A percentile compares a stretch with the other conserved stretches of the same genome.
Evolutionary conservation across 1,140 invertebrate species (phyloP).

Genomic region (Drosophila asahinai): DNA sequence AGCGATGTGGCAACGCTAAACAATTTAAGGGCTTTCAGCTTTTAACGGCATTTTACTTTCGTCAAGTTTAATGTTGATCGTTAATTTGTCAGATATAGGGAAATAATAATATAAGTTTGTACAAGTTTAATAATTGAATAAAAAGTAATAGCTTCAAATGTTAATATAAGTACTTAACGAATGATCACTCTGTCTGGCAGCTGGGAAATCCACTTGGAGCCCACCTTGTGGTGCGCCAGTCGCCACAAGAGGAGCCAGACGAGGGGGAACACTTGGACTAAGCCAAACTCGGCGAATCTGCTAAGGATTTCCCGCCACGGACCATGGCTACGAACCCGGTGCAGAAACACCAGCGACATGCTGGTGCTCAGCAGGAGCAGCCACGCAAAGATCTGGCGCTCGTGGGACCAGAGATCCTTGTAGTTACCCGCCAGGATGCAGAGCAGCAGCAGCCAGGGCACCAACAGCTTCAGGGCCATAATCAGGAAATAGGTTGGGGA

Average conservation of each 20-base stretch:
- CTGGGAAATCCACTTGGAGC: not conserved
- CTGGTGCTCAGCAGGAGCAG: slow-evolving; percentile 44
- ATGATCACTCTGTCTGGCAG: slow-evolving; percentile 14
- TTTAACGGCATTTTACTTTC: not conserved
- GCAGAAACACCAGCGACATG: slow-evolving; percentile 37
- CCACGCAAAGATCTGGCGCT: slow-evolving; percentile 27
- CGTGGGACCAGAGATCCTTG: not conserved
- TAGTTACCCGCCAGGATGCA: slow-evolving; percentile 41
- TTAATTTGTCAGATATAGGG: not conserved
- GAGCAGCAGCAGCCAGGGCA: slow-evolving; percentile 45
- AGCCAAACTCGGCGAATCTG: slow-evolving; percentile 12
- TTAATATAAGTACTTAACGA: not conserved
- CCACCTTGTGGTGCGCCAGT: slow-evolving; percentile 18
- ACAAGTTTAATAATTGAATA: too few species aligned
- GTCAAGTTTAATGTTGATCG: not conserved
- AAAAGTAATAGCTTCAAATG: not conserved
- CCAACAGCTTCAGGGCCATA: slow-evolving; percentile 33
- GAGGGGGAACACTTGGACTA: slow-evolving; percentile 42
- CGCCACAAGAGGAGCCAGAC: slow-evolving; percentile 23
- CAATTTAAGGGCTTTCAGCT: too few species aligned
- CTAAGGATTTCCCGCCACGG: slow-evolving; percentile 10
- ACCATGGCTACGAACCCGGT: slow-evolving; percentile 5
- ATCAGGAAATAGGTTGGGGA: slow-evolving; percentile 13
- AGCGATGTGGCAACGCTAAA: not conserved
- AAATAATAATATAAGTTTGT: too few species aligned